Percentiles rank a stretch among this genome's conserved stretches.
These are phyloP conservation scores for Galemys pyrenaicus DNA, from an alignment of 2,113 vertebrate species.

Conservation along the genomic window DNA sequence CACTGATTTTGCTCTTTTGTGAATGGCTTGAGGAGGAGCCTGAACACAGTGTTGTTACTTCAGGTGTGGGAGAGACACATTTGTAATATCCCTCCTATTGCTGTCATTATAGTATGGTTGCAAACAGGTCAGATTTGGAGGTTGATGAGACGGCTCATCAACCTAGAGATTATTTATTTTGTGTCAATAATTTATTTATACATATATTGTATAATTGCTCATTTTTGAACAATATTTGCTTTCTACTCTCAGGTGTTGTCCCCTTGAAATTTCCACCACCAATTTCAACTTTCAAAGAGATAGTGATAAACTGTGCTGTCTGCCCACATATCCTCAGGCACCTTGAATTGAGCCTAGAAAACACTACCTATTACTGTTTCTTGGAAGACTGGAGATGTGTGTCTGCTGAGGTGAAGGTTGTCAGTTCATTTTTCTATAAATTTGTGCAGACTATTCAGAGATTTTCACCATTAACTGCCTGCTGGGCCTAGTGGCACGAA, in stretches of 20 bases:
- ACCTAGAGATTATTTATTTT: constrained; percentile 41
- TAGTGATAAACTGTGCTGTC: neutral
- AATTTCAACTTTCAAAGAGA: constrained; percentile 29
- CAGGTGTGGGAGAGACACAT: neutral
- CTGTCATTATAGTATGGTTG: neutral
- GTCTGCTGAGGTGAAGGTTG: neutral
- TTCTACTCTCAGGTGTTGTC: too few relatives aligned
- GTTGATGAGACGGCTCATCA: constrained; percentile 29
- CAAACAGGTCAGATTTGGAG: constrained; percentile 30
- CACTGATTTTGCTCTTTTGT: neutral
- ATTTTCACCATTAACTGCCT: neutral
- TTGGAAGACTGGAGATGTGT: neutral
- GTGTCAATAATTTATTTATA: too few relatives aligned
- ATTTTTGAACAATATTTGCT: too few relatives aligned
- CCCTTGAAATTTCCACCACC: too few relatives aligned
- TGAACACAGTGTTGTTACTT: neutral
- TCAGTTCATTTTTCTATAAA: constrained; percentile 27
- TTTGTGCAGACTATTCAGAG: neutral
- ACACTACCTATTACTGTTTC: constrained; percentile 38
- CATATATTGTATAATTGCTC: too few relatives aligned
- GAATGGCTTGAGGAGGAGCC: neutral
- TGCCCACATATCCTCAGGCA: neutral
- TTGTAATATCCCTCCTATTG: constrained; percentile 21
- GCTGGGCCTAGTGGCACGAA: neutral
- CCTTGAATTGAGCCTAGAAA: neutral